Conservation (phyloP, 1,140 invertebrate genomes). For the Drosophila aff. region DNA sequence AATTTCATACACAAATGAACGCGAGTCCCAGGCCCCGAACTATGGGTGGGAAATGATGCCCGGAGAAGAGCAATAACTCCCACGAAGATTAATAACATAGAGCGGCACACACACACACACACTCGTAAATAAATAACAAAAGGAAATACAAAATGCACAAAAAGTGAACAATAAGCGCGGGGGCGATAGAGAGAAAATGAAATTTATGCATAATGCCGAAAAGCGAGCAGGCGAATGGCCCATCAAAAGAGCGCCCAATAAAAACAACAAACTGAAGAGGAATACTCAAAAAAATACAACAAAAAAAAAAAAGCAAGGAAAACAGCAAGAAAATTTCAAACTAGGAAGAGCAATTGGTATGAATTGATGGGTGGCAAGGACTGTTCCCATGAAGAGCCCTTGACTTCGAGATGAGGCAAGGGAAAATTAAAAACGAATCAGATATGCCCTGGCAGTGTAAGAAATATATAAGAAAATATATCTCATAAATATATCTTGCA, state of each 20-base stretch:
- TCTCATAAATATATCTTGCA: not conserved
- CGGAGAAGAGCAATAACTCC: slow-evolving; percentile 77
- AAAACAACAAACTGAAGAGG: slow-evolving; percentile 51
- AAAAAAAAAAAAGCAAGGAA: slow-evolving; percentile 2
- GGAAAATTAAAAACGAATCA: slow-evolving; percentile 23
- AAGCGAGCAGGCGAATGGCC: slow-evolving; percentile 65
- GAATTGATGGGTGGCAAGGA: slow-evolving; percentile 47
- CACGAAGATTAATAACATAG: slow-evolving; percentile 83
- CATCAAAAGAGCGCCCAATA: slow-evolving; percentile 75
- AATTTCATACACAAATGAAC: slow-evolving; percentile 85
- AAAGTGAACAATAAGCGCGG: slow-evolving; percentile 78
- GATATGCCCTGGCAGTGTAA: slow-evolving; percentile 10
- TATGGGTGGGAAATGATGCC: slow-evolving; percentile 26
- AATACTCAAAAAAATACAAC: slow-evolving; percentile 18
- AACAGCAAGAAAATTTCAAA: slow-evolving; percentile 47
- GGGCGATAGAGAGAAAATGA: slow-evolving; percentile 60
- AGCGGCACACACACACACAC: slow-evolving; percentile 39
- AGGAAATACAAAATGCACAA: slow-evolving; percentile 74
- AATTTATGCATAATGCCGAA: slow-evolving; percentile 77
- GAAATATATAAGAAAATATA: not conserved
- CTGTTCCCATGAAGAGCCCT: not conserved
- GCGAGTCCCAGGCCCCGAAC: slow-evolving; percentile 45
- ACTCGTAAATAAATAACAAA: slow-evolving; percentile 72
- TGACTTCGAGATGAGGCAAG: slow-evolving; percentile 9
- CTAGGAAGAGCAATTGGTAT: slow-evolving; percentile 59